Base-by-base conservation (phyloP, 2,113 vertebrate genomes). In the Pungitius pungitius region DNA sequence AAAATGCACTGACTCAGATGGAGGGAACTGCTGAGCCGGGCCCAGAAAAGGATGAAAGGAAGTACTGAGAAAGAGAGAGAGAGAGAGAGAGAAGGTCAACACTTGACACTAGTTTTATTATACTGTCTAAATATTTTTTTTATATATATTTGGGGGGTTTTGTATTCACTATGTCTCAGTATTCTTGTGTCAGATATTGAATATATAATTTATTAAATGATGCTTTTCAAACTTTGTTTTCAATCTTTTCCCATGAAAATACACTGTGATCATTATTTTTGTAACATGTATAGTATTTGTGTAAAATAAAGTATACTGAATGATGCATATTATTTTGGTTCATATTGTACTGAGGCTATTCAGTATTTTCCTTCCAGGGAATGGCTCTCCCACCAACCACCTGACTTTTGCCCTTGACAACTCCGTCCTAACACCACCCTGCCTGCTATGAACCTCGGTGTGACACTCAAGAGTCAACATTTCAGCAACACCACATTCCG, bases 141-240 rank as follows among this genome's bases (percentile, higher is more conserved):
- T 94, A 79, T 66, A 83, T 77, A 74, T 83, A 78, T 83, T 89
- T 79, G 51, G 55, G 75, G 73, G 37, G 14, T 64, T 85, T 85
- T 73, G 22, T 84, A 81, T 81, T 85, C 81, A 85, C 88, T 83
- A 83, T 87, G 73, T 79, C 69, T 73, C 69, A 78, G 73, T 93
- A 95, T 96, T 95, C 91, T 93, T 92, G 88, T 94, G 93, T 92
- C 93, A 94, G 93, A 95, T 95, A 96, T 95, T 95, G 95, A 96
- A 93, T 96, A 96, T 97, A 97, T 99, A 98, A 99, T 98, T 99
- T 99, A 99, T 99, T 99, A 96, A 96, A 95, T 95, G 90, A 91
- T 96, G 85, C 86, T 93, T 93, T 96, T 93, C 92, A 94, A 93
- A 91, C 90, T 95, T 92, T 96, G 94, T 96, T 94, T 96, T 94